These are phyloP conservation scores for Ostrea denselamellosa DNA, from an alignment of 1,140 invertebrate species.

Conservation along the genomic window DNA sequence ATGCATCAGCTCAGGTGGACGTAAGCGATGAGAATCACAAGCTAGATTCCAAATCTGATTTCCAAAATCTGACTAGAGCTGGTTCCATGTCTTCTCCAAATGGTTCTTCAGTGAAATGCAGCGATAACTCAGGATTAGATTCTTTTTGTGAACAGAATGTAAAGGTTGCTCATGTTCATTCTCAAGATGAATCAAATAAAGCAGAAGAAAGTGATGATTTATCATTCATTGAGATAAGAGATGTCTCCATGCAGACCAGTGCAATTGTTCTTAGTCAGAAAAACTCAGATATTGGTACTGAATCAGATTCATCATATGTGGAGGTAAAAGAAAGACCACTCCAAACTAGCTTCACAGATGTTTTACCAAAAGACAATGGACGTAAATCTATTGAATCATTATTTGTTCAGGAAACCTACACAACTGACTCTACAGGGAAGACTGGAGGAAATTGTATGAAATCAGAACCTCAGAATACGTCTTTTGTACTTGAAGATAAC, in stretches of 20 bases:
- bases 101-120: not conserved
- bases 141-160: not conserved
- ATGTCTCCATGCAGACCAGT: slow-evolving; percentile 47
- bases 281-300: not conserved
- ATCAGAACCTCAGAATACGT: not conserved
- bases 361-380: not conserved
- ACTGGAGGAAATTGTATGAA: not conserved
- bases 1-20: slow-evolving; percentile 45
- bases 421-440: not conserved
- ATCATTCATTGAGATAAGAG: slow-evolving; percentile 32
- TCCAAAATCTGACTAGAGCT: not conserved
- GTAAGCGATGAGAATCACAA: not conserved
- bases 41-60: not conserved
- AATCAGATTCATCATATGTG: slow-evolving; percentile 38
- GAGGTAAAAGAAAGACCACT: slow-evolving; percentile 48
- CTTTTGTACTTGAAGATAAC: not conserved
- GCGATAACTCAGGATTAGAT: not conserved
- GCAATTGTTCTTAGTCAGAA: slow-evolving; percentile 14
- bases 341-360: not conserved
- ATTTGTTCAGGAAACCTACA: not conserved
- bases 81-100: not conserved
- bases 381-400: not conserved
- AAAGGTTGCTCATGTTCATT: not conserved
- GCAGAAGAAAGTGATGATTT: slow-evolving; percentile 23
- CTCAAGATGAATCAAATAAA: not conserved